Base-by-base conservation (phyloP, 1,140 invertebrate genomes). In the Leptinotarsa defecta region DNA sequence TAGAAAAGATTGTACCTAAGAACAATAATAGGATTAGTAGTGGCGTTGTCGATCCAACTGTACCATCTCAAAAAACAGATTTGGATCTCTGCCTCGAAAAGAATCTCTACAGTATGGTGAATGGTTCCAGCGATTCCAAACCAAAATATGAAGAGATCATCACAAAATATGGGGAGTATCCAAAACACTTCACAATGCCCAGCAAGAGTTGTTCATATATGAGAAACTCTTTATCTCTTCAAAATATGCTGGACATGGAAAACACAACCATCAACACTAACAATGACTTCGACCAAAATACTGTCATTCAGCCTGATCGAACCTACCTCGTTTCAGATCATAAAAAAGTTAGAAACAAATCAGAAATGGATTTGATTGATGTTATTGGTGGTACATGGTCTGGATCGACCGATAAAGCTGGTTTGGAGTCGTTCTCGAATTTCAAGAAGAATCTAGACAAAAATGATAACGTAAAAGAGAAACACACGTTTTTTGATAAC, bases 241-340 rank as follows among this genome's bases (percentile, higher is more conserved):
- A 85, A 78, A 82, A 84, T 72, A 81, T 84, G 48, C 72, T 82
- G 52, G 81, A 83, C 22, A 64, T 80, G 13, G 78, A 80, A 74
- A 79, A 65, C 48, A 22, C 22, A 13, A 80, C 74, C 24, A 73
- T 81, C 8, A 85, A 85, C 76, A 79, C 84, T 13, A 85, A 83
- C 73, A 85, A 85, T 71, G 84, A 85, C 78, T 86, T 84, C 75
- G 84, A 85, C 79, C 83, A 85, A 64, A 85, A 85, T 70, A 80
- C 78, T 3, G 82, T 86, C 3, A 81, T 85, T 6, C 84, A 84
- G 75, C 80, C 83, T 8, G 84, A 85, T 75, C 78, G 80, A 70
- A 81, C 80, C 15, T 78, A 84, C 49, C 76, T 85, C 57, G 77
- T 85, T 63, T 74, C 77, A 22, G 75, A 76, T 3, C 77, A 80